A percentile compares a stretch with the other conserved stretches of the same genome.
Conservation (phyloP, 2,797 vertebrate species). For the Chelmon rostratus region DNA sequence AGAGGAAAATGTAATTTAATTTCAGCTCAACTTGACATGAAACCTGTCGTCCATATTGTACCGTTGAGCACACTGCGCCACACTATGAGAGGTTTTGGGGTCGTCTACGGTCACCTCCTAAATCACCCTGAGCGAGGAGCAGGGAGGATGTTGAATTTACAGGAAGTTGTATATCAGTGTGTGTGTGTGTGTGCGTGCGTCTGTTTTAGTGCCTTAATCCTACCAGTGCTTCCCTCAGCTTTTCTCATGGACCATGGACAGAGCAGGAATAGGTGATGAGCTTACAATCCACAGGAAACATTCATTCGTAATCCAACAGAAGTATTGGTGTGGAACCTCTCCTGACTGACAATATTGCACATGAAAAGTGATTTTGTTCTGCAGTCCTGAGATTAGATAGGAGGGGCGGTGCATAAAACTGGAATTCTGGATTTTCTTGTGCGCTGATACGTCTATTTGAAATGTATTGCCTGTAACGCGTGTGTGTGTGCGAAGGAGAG, state of each 20-base stretch:
- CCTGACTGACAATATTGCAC: constrained; percentile 45
- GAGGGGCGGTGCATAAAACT: constrained; percentile 41
- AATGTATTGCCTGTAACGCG: constrained; percentile 43
- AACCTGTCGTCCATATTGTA: not conserved
- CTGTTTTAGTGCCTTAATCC: constrained; percentile 72
- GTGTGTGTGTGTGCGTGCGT: constrained; percentile 18
- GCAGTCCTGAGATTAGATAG: constrained; percentile 59
- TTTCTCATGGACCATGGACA: constrained; percentile 67
- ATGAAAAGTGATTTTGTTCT: constrained; percentile 63
- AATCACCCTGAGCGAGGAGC: constrained; percentile 10
- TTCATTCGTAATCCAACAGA: constrained; percentile 66
- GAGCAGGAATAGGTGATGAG: constrained; percentile 70
- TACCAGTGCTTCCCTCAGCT: constrained; percentile 74
- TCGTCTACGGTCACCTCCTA: not conserved
- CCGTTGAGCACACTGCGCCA: not conserved
- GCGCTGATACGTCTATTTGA: constrained; percentile 46
- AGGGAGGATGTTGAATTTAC: constrained; percentile 43
- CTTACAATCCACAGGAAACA: constrained; percentile 66
- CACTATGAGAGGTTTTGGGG: constrained; percentile 7
- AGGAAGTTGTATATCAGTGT: constrained; percentile 37
- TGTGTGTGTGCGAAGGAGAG: constrained; percentile 30
- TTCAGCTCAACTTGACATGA: not conserved
- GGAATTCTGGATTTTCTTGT: constrained; percentile 44
- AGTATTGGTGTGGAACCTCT: constrained; percentile 63
- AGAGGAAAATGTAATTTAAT: not conserved